These are phyloP conservation scores for Illadopsis cleaveri DNA, from an alignment of 2,113 vertebrate genomes.

Conservation along the genomic window DNA sequence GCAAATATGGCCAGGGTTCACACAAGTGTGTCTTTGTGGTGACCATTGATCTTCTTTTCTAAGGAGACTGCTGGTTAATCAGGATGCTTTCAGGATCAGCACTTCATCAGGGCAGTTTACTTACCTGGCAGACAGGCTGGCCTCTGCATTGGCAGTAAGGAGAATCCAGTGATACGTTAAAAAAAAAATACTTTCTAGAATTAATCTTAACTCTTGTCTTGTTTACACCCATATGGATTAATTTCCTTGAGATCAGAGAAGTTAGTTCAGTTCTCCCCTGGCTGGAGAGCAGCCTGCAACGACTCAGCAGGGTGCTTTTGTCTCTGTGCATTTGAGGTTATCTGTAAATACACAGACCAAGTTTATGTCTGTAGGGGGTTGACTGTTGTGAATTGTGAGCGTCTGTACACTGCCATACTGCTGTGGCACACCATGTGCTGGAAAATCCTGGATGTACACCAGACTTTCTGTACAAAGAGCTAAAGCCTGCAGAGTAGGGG, in stretches of 20 bases:
- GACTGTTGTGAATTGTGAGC: neutral
- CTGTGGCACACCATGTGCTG: neutral
- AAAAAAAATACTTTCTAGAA: neutral
- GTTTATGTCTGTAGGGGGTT: neutral
- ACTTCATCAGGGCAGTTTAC: neutral
- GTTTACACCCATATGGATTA: constrained; percentile 21
- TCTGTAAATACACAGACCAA: neutral
- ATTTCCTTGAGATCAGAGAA: constrained; percentile 28
- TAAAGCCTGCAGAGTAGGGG: neutral
- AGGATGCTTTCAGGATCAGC: neutral
- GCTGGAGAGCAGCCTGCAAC: neutral
- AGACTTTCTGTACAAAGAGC: neutral
- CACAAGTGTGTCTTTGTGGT: neutral
- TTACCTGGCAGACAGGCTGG: neutral
- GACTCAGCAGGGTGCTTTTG: neutral
- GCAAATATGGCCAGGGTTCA: neutral
- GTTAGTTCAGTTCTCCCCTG: neutral
- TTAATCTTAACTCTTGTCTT: neutral
- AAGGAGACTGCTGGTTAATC: neutral
- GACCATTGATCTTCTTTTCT: neutral
- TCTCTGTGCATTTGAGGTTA: neutral
- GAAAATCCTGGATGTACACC: neutral
- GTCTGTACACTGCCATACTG: neutral
- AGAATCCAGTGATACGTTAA: neutral
- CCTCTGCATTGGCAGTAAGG: neutral